Evolutionary conservation across 2,888 invertebrate genomes (phyloP), one percentile per base, ranked within the genome.

Genomic region (Tenthredo livida): DNA sequence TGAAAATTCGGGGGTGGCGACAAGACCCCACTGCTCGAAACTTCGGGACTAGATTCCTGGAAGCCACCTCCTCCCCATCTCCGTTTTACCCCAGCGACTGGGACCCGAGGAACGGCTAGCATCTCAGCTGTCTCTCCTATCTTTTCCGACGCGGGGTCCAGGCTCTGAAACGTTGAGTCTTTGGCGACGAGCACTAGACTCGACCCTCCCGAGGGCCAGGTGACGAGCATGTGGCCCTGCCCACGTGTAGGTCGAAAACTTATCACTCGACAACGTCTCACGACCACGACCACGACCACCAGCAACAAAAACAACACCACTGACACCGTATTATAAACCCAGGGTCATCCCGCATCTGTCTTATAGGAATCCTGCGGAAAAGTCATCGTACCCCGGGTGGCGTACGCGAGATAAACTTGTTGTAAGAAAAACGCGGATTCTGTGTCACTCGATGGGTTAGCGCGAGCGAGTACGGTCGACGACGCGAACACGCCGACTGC

Each of bases 1-100:
- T 96, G 95, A 93, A 97, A 94, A 87, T 96, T 96, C 78, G 97
- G 94, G 33, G 96, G 95, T 73, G 97, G 97, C 82, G 97, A 97
- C 54, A 93, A 86, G 0, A 91, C 92, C 3, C 92, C 92, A 85
- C 93, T 93, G 88, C 93, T 93, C 37, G 93, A 92, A 12, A 93
- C 93, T 85, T 93, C 93, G 65, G 92, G 90, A 86, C 93, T 92
- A 25, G 92, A 93, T 86, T 93, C 93, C 87, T 93, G 92, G 58
- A 92, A 90, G 54, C 89, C 87, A 67, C 86, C 88, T 33, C 90
- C 91, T 85, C 91, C 92, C 93, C 93, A 93, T 78, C 91, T 89
- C 15, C 92, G 88, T 72, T 91, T 91, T 0, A 93, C 89, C 33
- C 92, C 93, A 77, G 92, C 92, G 83, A 91, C 89, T 40, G 93